Conservation (phyloP, 2,888 invertebrate species). For the Sceliomorpha sp. region DNA sequence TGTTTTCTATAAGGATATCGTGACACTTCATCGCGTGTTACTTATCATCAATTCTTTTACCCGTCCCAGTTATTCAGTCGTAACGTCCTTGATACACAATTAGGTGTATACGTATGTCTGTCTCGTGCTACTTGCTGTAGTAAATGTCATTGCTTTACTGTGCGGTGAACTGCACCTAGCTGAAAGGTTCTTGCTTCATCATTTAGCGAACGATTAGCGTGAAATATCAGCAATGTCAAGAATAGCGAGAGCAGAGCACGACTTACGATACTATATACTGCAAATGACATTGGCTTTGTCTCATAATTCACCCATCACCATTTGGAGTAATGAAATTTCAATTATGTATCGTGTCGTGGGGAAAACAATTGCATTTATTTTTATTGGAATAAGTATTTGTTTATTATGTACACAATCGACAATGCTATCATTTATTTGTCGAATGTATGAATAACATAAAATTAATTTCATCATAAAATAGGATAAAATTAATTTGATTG, state of each 20-base stretch:
- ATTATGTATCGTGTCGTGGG: too few species aligned
- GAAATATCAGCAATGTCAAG: slow-evolving; percentile 26
- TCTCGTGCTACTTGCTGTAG: slow-evolving; percentile 13
- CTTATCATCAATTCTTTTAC: slow-evolving; percentile 5
- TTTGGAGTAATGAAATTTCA: too few species aligned
- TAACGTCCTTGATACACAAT: slow-evolving; percentile 16
- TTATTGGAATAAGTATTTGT: too few species aligned
- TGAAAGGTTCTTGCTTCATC: slow-evolving; percentile 25
- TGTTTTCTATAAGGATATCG: not conserved
- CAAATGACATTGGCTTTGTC: slow-evolving; percentile 18
- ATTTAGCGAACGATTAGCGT: slow-evolving; percentile 16
- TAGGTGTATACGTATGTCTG: slow-evolving; percentile 2
- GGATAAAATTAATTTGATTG: too few species aligned
- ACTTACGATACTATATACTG: not conserved
- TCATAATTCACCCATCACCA: not conserved
- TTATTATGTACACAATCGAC: too few species aligned
- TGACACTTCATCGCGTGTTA: slow-evolving; percentile 8
- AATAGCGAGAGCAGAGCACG: not conserved
- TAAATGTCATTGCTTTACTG: slow-evolving; percentile 29
- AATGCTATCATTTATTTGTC: too few species aligned
- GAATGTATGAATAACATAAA: too few species aligned
- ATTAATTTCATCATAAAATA: too few species aligned
- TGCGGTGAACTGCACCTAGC: not conserved
- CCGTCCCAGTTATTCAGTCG: slow-evolving; percentile 2
- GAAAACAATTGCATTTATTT: too few species aligned